Base-by-base conservation (phyloP, 2,797 vertebrate species). In the Macropus fuliginosus region DNA sequence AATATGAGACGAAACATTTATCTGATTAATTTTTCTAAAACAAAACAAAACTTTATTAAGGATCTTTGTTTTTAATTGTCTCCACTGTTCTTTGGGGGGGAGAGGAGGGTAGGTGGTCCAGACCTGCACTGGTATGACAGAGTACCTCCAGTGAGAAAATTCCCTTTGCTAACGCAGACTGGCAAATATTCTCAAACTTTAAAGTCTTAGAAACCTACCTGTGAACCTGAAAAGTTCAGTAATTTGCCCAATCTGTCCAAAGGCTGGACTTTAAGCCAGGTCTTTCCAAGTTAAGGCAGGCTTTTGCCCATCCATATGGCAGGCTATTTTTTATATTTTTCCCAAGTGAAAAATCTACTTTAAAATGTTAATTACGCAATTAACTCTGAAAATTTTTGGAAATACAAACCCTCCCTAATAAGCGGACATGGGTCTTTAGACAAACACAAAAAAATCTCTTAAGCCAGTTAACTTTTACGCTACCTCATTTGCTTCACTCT, bases 401-500 rank as follows among this genome's bases (percentile, higher is more conserved):
- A 27, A 27, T 90, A 1, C 55, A 59, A 55, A 40, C 1, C 93
- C 55, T 91, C 28, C 54, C 34, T 50, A 94, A 57, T 12, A 87
- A 92, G 40, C 91, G 1, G 94, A 90, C 10, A 92, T 46, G 18
- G n/a, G 3, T 50, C 40, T 87, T 87, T 24, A 87, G 24, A 87
- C 40, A 87, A 81, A 81, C 40, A 31, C 18, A 81, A 24, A 46
- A 81, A 54, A 54, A 95, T 40, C 94, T 46, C 57, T 87, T 87
- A 50, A 46, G 31, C 2, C 34, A 91, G 21, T 34, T 40, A 62
- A 92, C 10, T 46, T 1, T 24, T 89, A 96, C 54, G 31, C 97
- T 98, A 99, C 99, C 99, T 99, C 99, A 96, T 99, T 99, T 10
- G 99, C 99, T 98, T 99, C 99, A 97, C 98, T 99, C 97, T 99